Percentiles rank a stretch among this genome's conserved stretches.
Conservation (phyloP, 2,888 invertebrate species). For the Parnassius orleans region DNA sequence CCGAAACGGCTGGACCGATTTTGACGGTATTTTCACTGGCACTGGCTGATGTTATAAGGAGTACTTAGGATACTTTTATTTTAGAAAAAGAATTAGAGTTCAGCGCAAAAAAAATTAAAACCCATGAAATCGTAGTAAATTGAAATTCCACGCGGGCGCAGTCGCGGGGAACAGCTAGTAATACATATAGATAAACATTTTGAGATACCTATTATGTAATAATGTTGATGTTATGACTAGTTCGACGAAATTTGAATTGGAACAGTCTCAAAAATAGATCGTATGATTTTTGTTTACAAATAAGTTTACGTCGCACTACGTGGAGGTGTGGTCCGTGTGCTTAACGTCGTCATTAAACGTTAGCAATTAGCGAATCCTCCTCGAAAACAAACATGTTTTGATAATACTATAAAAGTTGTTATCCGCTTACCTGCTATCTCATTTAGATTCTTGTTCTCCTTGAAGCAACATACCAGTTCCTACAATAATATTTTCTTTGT, state of each 20-base stretch:
- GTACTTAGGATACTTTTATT: too few species aligned
- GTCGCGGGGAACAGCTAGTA: too few species aligned
- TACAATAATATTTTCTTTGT: not conserved
- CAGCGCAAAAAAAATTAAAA: too few species aligned
- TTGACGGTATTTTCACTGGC: too few species aligned
- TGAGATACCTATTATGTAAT: not conserved
- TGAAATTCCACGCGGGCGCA: too few species aligned
- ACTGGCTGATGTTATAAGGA: too few species aligned
- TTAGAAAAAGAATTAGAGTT: too few species aligned
- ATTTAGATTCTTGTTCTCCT: conserved; percentile 38
- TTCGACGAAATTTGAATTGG: conserved; percentile 37
- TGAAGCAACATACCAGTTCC: conserved; percentile 15
- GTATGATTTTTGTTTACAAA: conserved; percentile 66
- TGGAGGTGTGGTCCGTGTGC: conserved; percentile 65
- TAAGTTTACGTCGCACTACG: conserved; percentile 41
- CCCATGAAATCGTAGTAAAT: too few species aligned
- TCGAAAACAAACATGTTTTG: conserved; percentile 58
- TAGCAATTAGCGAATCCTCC: conserved; percentile 28
- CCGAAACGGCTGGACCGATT: too few species aligned
- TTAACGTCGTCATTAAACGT: conserved; percentile 31
- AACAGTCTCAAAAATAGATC: conserved; percentile 51
- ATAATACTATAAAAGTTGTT: conserved; percentile 48
- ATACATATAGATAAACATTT: too few species aligned
- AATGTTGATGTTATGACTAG: conserved; percentile 8
- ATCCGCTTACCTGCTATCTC: conserved; percentile 25